Evolutionary conservation across 2,113 vertebrate genomes (phyloP).

Genomic region (Nibea coibor): DNA sequence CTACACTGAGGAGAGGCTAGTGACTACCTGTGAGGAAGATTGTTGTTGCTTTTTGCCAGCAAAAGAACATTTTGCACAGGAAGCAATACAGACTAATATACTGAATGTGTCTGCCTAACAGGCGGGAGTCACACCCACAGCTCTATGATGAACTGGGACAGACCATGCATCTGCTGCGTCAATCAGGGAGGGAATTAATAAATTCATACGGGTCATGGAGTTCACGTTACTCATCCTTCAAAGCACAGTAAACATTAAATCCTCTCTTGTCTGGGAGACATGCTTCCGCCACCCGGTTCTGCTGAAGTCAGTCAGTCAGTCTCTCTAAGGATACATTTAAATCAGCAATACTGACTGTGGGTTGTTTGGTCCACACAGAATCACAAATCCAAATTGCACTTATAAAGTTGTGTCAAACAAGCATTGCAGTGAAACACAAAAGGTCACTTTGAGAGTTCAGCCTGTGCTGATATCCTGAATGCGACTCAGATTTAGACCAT

Average conservation of each 20-base stretch:
- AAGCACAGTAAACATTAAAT: slow-evolving; percentile 4
- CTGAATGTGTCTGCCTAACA: neutral
- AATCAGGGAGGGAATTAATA: slow-evolving; percentile 10
- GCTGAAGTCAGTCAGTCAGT: neutral
- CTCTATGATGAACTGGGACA: slow-evolving; percentile 3
- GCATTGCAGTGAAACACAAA: slow-evolving; percentile 39
- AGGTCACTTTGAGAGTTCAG: slow-evolving; percentile 10
- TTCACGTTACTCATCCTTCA: slow-evolving; percentile 18
- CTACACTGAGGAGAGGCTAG: neutral
- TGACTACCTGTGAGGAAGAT: neutral
- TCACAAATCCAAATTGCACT: neutral
- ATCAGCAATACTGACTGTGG: neutral
- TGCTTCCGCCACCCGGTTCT: neutral
- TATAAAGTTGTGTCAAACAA: slow-evolving; percentile 19
- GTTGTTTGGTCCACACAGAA: neutral
- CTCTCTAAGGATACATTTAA: neutral
- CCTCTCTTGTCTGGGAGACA: neutral
- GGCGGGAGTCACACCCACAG: neutral
- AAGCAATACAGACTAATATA: slow-evolving; percentile 7
- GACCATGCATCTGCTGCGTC: neutral
- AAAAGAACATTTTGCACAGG: neutral
- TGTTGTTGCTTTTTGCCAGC: neutral
- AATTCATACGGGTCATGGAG: neutral
- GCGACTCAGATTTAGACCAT: slow-evolving; percentile 16
- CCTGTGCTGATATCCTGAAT: neutral